phyloP scores from a whole-genome alignment of 2,113 vertebrate species.

The Nannobrachium achirus region DNA sequence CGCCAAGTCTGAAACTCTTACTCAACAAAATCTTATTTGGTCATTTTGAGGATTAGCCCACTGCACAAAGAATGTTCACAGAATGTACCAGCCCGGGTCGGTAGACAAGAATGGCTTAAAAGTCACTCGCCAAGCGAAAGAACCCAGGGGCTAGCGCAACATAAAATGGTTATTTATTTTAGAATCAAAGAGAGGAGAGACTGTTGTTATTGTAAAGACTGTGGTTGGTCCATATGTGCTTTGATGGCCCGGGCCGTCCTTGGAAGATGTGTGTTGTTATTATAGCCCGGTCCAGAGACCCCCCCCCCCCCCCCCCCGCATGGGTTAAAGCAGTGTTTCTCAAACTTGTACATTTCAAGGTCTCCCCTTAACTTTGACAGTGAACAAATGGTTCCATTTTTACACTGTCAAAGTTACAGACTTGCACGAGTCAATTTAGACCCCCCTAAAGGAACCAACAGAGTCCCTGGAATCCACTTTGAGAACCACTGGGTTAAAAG shows the following conservation, averaged over 20 bases:
- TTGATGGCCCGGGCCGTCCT: background rate
- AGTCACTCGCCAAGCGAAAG: constrained; percentile 22
- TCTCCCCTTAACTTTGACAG: too few relatives aligned
- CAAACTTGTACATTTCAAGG: too few relatives aligned
- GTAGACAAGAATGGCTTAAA: constrained; percentile 45
- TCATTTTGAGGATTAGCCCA: constrained; percentile 34
- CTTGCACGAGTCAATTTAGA: too few relatives aligned
- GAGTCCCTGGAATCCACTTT: too few relatives aligned
- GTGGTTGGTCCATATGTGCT: background rate
- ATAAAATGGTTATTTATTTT: constrained; percentile 22
- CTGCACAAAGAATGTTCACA: constrained; percentile 57
- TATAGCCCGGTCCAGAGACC: background rate
- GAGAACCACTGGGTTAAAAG: too few relatives aligned
- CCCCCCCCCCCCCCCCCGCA: background rate
- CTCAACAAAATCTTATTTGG: constrained; percentile 25
- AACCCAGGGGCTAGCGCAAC: constrained; percentile 17
- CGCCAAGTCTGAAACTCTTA: background rate
- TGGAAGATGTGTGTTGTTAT: constrained; percentile 15
- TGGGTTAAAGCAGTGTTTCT: too few relatives aligned
- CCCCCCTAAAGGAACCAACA: too few relatives aligned
- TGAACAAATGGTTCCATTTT: too few relatives aligned
- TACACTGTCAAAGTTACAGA: too few relatives aligned
- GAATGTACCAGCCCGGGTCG: constrained; percentile 47
- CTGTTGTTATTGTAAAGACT: background rate
- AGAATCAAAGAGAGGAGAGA: constrained; percentile 6